Percentiles rank a stretch among this genome's conserved stretches.
phyloP scores from a whole-genome alignment of 2,113 vertebrate genomes.

The Caranx ignobilis region DNA sequence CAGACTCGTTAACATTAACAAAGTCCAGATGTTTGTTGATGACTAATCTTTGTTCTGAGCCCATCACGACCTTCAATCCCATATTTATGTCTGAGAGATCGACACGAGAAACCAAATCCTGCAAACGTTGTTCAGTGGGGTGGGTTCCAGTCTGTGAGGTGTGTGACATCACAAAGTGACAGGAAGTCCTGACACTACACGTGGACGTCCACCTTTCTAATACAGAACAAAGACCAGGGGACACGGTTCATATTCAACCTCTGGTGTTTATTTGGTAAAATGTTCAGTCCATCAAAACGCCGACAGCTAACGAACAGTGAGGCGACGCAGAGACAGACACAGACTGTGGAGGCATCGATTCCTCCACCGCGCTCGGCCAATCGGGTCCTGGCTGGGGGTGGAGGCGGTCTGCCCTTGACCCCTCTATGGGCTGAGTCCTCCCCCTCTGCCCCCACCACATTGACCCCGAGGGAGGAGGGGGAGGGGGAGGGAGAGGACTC shows the following conservation, averaged over 20 bases:
- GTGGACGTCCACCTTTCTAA: no score
- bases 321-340: conserved; percentile 36
- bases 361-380: conserved; percentile 45
- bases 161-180: no score
- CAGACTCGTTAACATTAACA: no score
- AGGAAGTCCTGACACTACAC: no score
- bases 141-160: no score
- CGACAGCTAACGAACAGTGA: conserved; percentile 55
- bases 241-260: conserved; percentile 45
- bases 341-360: conserved; percentile 56
- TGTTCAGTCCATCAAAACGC: conserved; percentile 58
- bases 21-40: no score
- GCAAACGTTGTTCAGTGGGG: no score
- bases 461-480: conserved; percentile 49
- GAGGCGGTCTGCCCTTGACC: conserved; percentile 66
- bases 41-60: no score
- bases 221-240: background rate
- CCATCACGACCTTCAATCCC: no score
- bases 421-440: conserved; percentile 46
- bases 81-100: no score
- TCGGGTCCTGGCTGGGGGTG: conserved; percentile 31
- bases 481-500: conserved; percentile 12
- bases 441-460: conserved; percentile 3
- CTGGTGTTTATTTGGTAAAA: conserved; percentile 66
- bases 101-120: no score